phyloP scores from a whole-genome alignment of 2,888 invertebrate species.

The Lepidocyrtinus sp. region DNA sequence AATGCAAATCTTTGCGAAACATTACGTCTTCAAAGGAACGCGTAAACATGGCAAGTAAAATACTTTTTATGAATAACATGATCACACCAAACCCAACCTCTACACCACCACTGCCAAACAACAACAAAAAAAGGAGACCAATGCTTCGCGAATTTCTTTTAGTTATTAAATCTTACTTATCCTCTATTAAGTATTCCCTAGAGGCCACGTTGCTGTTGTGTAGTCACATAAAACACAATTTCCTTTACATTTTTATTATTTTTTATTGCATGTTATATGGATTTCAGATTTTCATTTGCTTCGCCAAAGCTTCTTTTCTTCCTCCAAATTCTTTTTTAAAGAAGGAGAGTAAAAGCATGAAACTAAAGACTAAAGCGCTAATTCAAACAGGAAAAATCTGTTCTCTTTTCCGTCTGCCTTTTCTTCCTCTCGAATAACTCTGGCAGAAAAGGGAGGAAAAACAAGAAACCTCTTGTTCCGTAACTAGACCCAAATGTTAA shows the following conservation, averaged over 20 bases:
- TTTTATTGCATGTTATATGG: slow-evolving; percentile 6
- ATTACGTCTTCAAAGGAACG: no score
- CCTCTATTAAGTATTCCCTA: not conserved
- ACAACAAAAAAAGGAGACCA: not conserved
- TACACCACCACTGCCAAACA: not conserved
- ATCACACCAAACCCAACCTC: no score
- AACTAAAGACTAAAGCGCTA: slow-evolving; percentile 17
- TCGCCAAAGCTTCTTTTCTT: not conserved
- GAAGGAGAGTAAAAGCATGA: not conserved
- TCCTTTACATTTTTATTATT: slow-evolving; percentile 6
- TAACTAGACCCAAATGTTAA: not conserved
- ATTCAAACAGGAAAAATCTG: slow-evolving; percentile 21
- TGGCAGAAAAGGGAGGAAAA: not conserved
- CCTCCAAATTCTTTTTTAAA: no score
- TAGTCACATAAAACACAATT: not conserved
- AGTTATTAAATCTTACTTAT: not conserved
- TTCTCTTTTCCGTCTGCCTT: slow-evolving; percentile 6
- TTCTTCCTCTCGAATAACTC: not conserved
- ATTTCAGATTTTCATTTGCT: slow-evolving; percentile 18
- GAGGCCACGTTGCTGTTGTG: not conserved
- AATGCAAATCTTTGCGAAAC: not conserved
- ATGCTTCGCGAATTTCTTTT: not conserved
- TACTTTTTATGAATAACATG: no score
- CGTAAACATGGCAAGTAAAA: not conserved
- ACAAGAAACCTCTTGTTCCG: slow-evolving; percentile 9